Conservation (phyloP, 2,797 vertebrate species). For the Trichosurus vulpecula region DNA sequence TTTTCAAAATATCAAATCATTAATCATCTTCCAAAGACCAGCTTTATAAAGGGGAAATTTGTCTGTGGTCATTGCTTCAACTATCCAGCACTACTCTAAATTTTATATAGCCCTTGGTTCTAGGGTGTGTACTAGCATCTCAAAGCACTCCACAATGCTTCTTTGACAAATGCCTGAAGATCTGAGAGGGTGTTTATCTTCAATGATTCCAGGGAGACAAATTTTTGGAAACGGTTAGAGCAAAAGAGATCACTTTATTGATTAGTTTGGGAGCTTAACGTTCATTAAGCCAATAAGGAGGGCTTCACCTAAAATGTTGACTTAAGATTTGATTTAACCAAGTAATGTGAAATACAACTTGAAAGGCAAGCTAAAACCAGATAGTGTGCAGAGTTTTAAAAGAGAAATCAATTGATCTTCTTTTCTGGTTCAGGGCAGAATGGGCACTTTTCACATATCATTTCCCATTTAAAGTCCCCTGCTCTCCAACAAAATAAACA, state of each 20-base stretch:
- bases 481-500: background rate
- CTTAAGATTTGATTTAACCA: background rate
- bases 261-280: conserved; percentile 7
- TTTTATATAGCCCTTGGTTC: conserved; percentile 13
- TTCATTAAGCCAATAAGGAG: conserved; percentile 25
- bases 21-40: conserved; percentile 20
- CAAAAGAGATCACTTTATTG: background rate
- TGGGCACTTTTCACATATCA: background rate
- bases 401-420: background rate
- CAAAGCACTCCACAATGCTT: background rate
- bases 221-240: background rate
- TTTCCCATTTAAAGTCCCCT: conserved; percentile 26
- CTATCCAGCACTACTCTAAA: background rate
- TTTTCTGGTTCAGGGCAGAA: background rate
- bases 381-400: background rate
- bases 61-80: background rate
- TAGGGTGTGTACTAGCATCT: background rate
- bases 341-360: background rate
- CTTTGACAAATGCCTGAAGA: background rate
- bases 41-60: conserved; percentile 10
- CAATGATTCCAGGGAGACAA: background rate
- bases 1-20: conserved; percentile 26
- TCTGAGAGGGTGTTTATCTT: background rate
- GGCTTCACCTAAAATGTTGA: background rate
- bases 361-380: background rate